These are phyloP conservation scores for Phalera bucephala DNA, from an alignment of 2,888 invertebrate species.

Conservation along the genomic window DNA sequence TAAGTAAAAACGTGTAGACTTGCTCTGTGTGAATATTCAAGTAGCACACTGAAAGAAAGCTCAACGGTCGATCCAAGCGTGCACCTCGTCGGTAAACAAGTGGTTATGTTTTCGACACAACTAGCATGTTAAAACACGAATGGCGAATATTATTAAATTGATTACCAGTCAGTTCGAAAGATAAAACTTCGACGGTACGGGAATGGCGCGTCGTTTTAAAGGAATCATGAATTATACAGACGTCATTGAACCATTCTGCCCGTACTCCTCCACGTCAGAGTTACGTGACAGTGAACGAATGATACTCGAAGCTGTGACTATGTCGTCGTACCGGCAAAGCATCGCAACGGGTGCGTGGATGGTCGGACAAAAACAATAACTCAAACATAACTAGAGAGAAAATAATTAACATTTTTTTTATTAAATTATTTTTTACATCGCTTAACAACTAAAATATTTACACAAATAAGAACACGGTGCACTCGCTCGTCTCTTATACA, in stretches of 20 bases:
- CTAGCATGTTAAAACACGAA: not conserved
- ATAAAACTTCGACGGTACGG: not conserved
- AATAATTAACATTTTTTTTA: constrained; percentile 65
- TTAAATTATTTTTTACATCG: constrained; percentile 61
- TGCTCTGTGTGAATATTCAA: too few species aligned
- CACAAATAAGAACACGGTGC: constrained; percentile 51
- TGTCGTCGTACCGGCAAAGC: not conserved
- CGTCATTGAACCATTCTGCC: not conserved
- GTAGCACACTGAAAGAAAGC: too few species aligned
- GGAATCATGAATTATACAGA: constrained; percentile 2
- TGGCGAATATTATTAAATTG: not conserved
- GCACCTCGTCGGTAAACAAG: too few species aligned
- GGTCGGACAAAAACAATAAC: constrained; percentile 33
- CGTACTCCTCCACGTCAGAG: not conserved
- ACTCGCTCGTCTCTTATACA: constrained; percentile 66
- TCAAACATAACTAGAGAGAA: constrained; percentile 53
- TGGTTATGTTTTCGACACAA: not conserved
- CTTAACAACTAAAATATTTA: constrained; percentile 71
- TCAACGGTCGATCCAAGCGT: too few species aligned
- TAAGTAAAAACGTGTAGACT: too few species aligned
- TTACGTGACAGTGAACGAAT: not conserved
- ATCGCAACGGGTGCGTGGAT: not conserved
- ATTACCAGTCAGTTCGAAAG: not conserved
- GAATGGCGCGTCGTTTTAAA: not conserved
- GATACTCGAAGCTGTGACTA: constrained; percentile 1